Evolutionary conservation across 2,113 vertebrate species (phyloP), one percentile per base, ranked within the genome.

Genomic region (Catharus fuscescens): DNA sequence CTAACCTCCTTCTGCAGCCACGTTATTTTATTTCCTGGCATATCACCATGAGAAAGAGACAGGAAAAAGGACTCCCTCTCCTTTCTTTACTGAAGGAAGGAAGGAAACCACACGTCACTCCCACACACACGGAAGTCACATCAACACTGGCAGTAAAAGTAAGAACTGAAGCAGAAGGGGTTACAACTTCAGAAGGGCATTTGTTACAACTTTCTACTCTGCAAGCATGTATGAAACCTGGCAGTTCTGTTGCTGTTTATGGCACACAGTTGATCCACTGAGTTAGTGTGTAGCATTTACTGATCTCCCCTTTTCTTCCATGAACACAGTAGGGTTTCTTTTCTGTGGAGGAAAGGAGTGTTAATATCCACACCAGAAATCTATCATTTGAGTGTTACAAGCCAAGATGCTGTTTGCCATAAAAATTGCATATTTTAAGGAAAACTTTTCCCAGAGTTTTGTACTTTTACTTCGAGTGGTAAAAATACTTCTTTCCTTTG

Each of bases 251-350:
- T 56, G 64, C 18, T 2, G 2, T 36, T 89, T 57, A 19, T 47
- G 59, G 47, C 14, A 10, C 0, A 0, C 6, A 11, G 60, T 50
- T 34, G 34, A 76, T 28, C 60, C 13, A 19, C 31, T 31, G 32
- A 67, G 18, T 19, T 44, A 12, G 11, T 79, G 64, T 40, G 17
- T 18, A 13, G 5, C 34, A 13, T 64, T 87, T 72, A 52, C 9
- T 26, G n/a, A 32, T 71, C 19, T 69, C 47, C 8, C 28, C 18
- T 66, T 86, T 88, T 42, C 36, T 83, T 66, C 29, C 29, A 18
- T 24, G 14, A 85, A 6, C 26, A 76, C 59, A 50, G 26, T 5
- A 73, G 9, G 20, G 24, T 93, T 94, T 82, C 32, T 87, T 40
- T 80, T 69, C 54, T 28, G 7, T 7, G 7, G 8, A 64, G 31